phyloP scores from a whole-genome alignment of 2,113 vertebrate genomes.

The Ibidorhyncha struthersii region DNA sequence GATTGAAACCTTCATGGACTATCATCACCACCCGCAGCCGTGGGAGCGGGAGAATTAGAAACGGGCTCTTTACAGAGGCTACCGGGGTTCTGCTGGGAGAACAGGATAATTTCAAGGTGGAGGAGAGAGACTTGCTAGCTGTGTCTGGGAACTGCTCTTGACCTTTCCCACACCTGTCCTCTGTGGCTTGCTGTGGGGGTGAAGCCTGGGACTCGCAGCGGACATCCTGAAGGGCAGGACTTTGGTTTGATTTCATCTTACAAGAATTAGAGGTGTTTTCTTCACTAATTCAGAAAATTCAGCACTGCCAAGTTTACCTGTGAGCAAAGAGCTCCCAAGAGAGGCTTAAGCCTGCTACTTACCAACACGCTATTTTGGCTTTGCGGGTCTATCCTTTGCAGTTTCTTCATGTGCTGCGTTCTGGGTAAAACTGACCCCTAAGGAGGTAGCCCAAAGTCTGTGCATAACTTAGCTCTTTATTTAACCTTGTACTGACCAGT shows the following conservation, averaged over 20 bases:
- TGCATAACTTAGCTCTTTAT: neutral
- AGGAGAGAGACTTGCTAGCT: neutral
- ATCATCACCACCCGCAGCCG: neutral
- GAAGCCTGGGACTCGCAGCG: neutral
- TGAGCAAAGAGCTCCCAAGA: neutral
- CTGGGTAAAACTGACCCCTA: neutral
- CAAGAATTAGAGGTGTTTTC: neutral
- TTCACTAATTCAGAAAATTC: neutral
- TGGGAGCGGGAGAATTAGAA: neutral
- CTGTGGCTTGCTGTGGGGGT: neutral
- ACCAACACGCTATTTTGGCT: neutral
- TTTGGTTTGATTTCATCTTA: neutral
- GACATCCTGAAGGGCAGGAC: neutral
- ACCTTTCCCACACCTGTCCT: neutral
- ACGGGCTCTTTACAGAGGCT: neutral
- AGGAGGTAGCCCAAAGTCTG: neutral
- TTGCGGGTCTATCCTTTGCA: neutral
- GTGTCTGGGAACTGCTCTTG: neutral
- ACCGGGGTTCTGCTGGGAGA: neutral
- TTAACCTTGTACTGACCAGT: constrained; percentile 24
- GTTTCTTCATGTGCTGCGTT: neutral
- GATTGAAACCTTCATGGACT: neutral
- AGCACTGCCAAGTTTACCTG: neutral
- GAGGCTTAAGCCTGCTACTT: neutral
- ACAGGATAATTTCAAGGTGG: neutral